These are phyloP conservation scores for Oscheius onirici DNA, from an alignment of 2,888 invertebrate species.

Conservation along the genomic window DNA sequence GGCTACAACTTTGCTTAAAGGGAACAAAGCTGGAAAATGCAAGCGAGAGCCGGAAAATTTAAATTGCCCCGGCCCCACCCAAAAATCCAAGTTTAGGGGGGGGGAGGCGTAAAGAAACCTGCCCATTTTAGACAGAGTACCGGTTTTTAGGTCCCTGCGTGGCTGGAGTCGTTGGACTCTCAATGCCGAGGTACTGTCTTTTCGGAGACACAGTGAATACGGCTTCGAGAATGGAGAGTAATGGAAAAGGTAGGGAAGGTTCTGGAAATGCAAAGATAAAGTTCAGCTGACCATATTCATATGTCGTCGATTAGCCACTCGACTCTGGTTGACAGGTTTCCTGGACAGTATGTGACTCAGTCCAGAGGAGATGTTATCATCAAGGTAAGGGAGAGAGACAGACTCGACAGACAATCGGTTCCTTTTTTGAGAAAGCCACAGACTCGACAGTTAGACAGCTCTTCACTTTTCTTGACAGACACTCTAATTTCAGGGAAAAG, in stretches of 20 bases:
- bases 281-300: conserved; percentile 59
- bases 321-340: conserved; percentile 52
- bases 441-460: conserved; percentile 32
- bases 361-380: conserved; percentile 67
- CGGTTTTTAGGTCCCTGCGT: conserved; percentile 56
- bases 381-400: conserved; percentile 46
- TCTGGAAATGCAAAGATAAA: not conserved
- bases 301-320: conserved; percentile 59
- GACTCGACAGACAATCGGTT: not conserved
- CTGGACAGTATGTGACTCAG: conserved; percentile 61
- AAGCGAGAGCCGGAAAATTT: not conserved
- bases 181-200: conserved; percentile 67
- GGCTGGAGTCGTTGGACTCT: conserved; percentile 61
- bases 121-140: not conserved
- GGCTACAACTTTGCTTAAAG: too few species aligned
- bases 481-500: conserved; percentile 60
- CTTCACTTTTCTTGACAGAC: conserved; percentile 37
- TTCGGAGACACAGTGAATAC: conserved; percentile 70
- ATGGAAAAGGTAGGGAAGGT: conserved; percentile 59
- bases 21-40: not conserved
- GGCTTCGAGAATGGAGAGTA: conserved; percentile 66
- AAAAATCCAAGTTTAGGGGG: too few species aligned
- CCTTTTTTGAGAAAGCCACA: conserved; percentile 3
- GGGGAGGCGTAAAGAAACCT: too few species aligned
- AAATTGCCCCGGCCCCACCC: not conserved